These are phyloP conservation scores for Cecropterus lyciades DNA, from an alignment of 1,140 invertebrate genomes.

Conservation along the genomic window DNA sequence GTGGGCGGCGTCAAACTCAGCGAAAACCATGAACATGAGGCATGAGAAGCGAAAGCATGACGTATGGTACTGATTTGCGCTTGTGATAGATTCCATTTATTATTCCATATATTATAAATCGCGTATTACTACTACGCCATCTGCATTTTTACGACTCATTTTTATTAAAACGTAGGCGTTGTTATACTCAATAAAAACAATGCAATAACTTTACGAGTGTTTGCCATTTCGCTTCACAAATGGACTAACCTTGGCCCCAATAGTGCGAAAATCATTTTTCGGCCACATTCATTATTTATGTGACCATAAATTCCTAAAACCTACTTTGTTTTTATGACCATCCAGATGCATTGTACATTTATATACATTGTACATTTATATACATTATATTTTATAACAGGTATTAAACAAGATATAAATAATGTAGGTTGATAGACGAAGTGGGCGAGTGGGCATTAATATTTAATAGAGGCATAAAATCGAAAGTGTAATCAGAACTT, in stretches of 20 bases:
- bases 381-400: too few relatives aligned
- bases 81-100: too few relatives aligned
- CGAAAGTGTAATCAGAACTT: conserved; percentile 22
- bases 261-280: conserved; percentile 17
- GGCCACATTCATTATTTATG: conserved; percentile 30
- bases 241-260: conserved; percentile 33
- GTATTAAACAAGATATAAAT: conserved; percentile 32
- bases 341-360: too few relatives aligned
- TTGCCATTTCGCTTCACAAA: conserved; percentile 14
- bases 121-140: too few relatives aligned
- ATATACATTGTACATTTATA: too few relatives aligned
- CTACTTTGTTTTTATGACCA: too few relatives aligned
- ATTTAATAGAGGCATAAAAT: conserved; percentile 26
- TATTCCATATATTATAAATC: too few relatives aligned
- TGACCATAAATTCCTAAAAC: conserved; percentile 1
- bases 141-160: too few relatives aligned
- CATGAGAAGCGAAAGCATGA: too few relatives aligned
- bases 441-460: conserved; percentile 31
- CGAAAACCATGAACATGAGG: too few relatives aligned
- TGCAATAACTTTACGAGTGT: conserved; percentile 10
- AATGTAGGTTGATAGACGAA: neutral
- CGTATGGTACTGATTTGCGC: too few relatives aligned
- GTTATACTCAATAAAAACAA: conserved; percentile 3
- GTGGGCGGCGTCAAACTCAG: too few relatives aligned
- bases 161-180: neutral